phyloP scores from a whole-genome alignment of 1,140 invertebrate genomes.

The Drosophila trapezifrons region DNA sequence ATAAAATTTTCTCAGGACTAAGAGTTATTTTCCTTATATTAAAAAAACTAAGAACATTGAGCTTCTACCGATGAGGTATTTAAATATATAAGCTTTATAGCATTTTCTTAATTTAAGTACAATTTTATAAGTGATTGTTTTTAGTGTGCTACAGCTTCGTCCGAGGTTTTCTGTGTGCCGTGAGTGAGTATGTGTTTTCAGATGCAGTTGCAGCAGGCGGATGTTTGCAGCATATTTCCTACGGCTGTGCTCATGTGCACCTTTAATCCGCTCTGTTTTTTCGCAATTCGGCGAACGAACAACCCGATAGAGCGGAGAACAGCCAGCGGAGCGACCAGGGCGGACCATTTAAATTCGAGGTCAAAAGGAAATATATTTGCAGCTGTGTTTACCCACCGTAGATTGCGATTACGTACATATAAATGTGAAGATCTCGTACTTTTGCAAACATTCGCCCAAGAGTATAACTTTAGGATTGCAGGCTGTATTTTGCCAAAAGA shows the following conservation, averaged over 20 bases:
- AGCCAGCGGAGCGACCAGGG: constrained; percentile 49
- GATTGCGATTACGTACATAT: constrained; percentile 60
- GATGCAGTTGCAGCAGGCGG: constrained; percentile 83
- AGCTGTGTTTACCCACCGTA: constrained; percentile 73
- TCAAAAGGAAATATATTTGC: constrained; percentile 75
- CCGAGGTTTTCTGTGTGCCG: constrained; percentile 33
- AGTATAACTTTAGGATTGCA: constrained; percentile 12
- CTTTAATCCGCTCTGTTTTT: constrained; percentile 78
- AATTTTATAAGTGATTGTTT: constrained; percentile 1
- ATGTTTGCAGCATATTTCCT: constrained; percentile 83
- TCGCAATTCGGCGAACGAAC: constrained; percentile 57
- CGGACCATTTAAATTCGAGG: constrained; percentile 80
- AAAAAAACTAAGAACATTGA: too few relatives aligned
- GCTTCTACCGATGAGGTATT: too few relatives aligned
- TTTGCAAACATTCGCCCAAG: constrained; percentile 14
- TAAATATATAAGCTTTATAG: neutral
- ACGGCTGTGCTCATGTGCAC: constrained; percentile 78
- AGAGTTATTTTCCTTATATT: too few relatives aligned
- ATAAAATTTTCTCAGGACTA: too few relatives aligned
- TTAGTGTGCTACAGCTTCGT: constrained; percentile 24
- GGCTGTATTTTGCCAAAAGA: neutral
- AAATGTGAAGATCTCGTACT: constrained; percentile 16
- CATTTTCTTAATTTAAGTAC: neutral
- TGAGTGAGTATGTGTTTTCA: constrained; percentile 68
- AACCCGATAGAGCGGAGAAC: constrained; percentile 59